Percentiles rank a stretch among this genome's conserved stretches.
phyloP scores from a whole-genome alignment of 1,140 invertebrate genomes.

The Drosophila trapezifrons region DNA sequence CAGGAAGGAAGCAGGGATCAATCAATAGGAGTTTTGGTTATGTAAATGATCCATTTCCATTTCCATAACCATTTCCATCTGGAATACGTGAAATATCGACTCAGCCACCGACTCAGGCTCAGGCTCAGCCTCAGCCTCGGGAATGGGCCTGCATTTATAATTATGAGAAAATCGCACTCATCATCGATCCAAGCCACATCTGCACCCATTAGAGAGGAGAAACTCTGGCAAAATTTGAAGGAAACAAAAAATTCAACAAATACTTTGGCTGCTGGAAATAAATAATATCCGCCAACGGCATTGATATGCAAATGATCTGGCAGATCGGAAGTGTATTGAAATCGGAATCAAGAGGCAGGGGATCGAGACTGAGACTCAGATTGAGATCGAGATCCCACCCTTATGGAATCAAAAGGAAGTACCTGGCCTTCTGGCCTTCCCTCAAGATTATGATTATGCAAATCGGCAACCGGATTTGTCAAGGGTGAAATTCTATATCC shows the following conservation, averaged over 20 bases:
- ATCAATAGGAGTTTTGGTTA: constrained; percentile 43
- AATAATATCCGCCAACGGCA: constrained; percentile 61
- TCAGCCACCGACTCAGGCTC: constrained; percentile 7
- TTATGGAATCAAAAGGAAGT: constrained; percentile 16
- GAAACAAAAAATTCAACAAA: constrained; percentile 25
- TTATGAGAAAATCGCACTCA: constrained; percentile 52
- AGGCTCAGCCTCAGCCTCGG: too few species aligned
- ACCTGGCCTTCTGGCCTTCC: constrained; percentile 15
- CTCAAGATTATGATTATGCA: constrained; percentile 58
- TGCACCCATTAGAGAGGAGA: constrained; percentile 40
- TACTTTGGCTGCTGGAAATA: constrained; percentile 41
- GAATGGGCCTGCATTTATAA: constrained; percentile 50
- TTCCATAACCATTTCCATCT: constrained; percentile 21
- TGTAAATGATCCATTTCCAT: constrained; percentile 35
- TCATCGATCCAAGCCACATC: constrained; percentile 32
- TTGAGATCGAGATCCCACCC: constrained; percentile 45
- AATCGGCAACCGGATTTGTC: constrained; percentile 21
- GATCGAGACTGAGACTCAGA: constrained; percentile 35
- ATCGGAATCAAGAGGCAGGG: constrained; percentile 18
- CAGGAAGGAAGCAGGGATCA: constrained; percentile 21
- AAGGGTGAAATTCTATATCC: constrained; percentile 25
- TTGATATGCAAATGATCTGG: constrained; percentile 58
- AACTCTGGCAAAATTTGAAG: constrained; percentile 33
- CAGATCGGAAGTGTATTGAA: constrained; percentile 58
- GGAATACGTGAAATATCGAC: constrained; percentile 38